A percentile compares a stretch with the other conserved stretches of the same genome.
Evolutionary conservation across 2,888 invertebrate species (phyloP).

Genomic region (Apotomis capreana): DNA sequence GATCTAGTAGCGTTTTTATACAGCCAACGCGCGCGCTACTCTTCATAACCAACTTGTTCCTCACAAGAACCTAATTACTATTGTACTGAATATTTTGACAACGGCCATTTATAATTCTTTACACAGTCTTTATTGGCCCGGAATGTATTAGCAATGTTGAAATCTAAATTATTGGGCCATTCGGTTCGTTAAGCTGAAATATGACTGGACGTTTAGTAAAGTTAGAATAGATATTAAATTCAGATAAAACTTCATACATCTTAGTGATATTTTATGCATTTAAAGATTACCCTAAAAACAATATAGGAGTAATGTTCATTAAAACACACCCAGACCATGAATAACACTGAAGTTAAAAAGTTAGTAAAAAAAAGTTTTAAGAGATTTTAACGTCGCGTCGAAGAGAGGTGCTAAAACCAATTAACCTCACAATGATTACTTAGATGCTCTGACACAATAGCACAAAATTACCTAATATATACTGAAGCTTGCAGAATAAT

Average conservation of each 20-base stretch:
- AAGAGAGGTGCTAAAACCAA: neutral
- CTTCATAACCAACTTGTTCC: constrained; percentile 74
- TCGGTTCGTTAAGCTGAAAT: constrained; percentile 8
- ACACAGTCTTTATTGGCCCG: constrained; percentile 64
- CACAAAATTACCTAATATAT: neutral
- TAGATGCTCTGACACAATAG: neutral
- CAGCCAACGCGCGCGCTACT: constrained; percentile 73
- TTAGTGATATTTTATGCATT: no score
- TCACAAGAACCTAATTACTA: constrained; percentile 79
- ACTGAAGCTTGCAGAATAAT: neutral
- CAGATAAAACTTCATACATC: neutral
- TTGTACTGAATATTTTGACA: constrained; percentile 80
- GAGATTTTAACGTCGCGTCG: no score
- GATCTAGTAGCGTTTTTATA: constrained; percentile 72
- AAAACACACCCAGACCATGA: no score
- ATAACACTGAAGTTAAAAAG: no score
- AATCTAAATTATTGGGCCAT: constrained; percentile 45
- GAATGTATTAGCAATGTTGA: constrained; percentile 51
- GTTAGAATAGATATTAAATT: neutral
- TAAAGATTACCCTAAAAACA: no score
- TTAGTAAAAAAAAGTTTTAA: no score
- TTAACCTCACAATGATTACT: neutral
- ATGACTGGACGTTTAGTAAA: constrained; percentile 10
- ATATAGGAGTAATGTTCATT: no score
- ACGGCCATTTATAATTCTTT: constrained; percentile 77